phyloP scores from a whole-genome alignment of 2,888 invertebrate genomes.

The Nyleta sp. region DNA sequence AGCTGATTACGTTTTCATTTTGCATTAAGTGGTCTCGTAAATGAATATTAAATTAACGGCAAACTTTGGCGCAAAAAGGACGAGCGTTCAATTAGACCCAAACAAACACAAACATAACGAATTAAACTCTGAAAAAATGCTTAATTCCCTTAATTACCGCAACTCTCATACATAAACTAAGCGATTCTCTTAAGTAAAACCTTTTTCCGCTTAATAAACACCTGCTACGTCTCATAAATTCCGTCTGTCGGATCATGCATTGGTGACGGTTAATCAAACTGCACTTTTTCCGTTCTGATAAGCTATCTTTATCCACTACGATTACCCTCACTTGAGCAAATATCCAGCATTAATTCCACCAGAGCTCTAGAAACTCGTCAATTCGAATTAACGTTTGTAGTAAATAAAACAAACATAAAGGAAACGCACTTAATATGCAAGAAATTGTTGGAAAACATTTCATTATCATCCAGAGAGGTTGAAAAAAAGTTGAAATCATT shows the following conservation, averaged over 20 bases:
- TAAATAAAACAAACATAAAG: too few relatives aligned
- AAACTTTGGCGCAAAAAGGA: slow-evolving; percentile 19
- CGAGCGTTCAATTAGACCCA: slow-evolving; percentile 27
- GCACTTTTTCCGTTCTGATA: slow-evolving; percentile 18
- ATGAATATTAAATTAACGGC: slow-evolving; percentile 21
- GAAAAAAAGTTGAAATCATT: too few relatives aligned
- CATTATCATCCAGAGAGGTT: too few relatives aligned
- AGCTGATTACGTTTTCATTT: slow-evolving; percentile 19
- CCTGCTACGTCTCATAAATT: slow-evolving; percentile 23
- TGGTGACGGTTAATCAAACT: slow-evolving; percentile 35
- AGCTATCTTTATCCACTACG: slow-evolving; percentile 2
- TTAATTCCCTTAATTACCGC: slow-evolving; percentile 30
- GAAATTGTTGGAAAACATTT: too few relatives aligned
- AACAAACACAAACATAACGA: slow-evolving; percentile 13
- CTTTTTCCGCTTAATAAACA: slow-evolving; percentile 45
- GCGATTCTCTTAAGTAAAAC: slow-evolving; percentile 18
- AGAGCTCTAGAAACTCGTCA: too few relatives aligned
- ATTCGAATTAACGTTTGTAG: too few relatives aligned
- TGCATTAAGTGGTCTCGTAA: slow-evolving; percentile 2
- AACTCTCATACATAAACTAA: slow-evolving; percentile 14
- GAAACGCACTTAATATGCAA: too few relatives aligned
- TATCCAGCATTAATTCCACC: too few relatives aligned
- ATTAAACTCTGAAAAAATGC: slow-evolving; percentile 25
- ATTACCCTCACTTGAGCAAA: too few relatives aligned
- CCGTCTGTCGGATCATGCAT: slow-evolving; percentile 17